Base-by-base conservation (phyloP, 1,140 invertebrate species). In the Achatina immaculata region DNA sequence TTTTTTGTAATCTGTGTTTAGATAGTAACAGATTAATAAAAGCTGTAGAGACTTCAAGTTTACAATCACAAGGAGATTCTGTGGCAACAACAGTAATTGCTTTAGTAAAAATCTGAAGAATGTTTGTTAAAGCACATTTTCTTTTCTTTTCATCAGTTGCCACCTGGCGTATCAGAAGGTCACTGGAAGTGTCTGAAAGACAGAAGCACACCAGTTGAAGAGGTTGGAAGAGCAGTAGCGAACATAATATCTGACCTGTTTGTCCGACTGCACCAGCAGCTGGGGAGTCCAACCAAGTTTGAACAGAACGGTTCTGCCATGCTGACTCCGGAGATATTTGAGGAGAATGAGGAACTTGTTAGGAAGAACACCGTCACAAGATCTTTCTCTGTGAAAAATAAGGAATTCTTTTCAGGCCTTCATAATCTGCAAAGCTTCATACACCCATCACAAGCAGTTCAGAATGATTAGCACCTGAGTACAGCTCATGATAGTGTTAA, bases 141-240 rank as follows among this genome's bases (percentile, higher is more conserved):
- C 73, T 14, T 45, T 38, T 78, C 40, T 14, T 69, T 51, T 45
- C 48, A 80, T n/a, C 85, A 90, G 85, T 66, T 85, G 36, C 90
- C 89, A 21, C 87, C 85, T n/a, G 86, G 87, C 28, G 89, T 91
- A 28, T 81, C 80, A 21, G 84, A 85, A 65, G 58, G 77, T 16
- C 87, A 91, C 69, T 91, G 90, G 90, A 74, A 81, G 11, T 73
- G 86, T 14, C 80, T 91, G 14, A 84, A 80, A 36, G 78, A 89
- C 40, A 81, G 62, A 58, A 78, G 83, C n/a, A 84, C 85, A 9
- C 78, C 85, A 7, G 78, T 88, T 16, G 84, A 87, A 38, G 85
- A 85, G 11, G 84, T 91, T n/a, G 86, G 89, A 2, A 80, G 84
- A 81, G 84, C 86, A 28, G 88, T 90, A 51, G 78, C 87, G 14